A percentile compares a stretch with the other conserved stretches of the same genome.
Evolutionary conservation across 2,113 vertebrate genomes (phyloP).

Genomic region (Probosciger aterrimus): DNA sequence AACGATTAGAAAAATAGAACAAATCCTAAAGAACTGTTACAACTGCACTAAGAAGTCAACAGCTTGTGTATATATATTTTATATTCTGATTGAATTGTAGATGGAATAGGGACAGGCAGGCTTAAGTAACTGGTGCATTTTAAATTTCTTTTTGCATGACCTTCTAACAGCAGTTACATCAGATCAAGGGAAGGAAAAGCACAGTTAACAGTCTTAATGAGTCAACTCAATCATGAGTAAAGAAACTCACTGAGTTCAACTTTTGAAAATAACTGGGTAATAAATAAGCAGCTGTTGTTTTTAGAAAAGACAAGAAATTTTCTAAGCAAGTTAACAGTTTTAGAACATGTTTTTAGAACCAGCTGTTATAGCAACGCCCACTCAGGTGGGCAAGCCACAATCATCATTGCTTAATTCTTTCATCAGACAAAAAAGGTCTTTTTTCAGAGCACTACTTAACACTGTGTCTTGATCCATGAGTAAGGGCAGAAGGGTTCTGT

Average conservation of each 20-base stretch:
- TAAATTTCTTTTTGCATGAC: conserved; percentile 15
- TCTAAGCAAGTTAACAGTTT: not conserved
- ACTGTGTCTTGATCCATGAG: not conserved
- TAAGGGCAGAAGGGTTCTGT: not conserved
- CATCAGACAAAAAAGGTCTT: not conserved
- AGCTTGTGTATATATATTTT: not conserved
- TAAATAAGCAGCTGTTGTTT: conserved; percentile 42
- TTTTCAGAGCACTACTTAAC: not conserved
- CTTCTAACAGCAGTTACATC: conserved; percentile 27
- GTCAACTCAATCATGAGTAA: conserved; percentile 20
- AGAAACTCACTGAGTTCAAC: conserved; percentile 4
- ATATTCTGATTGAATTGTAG: not conserved
- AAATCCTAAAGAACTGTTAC: not conserved
- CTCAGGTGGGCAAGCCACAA: not conserved
- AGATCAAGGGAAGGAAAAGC: not conserved
- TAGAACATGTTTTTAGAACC: not conserved
- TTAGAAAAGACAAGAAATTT: not conserved
- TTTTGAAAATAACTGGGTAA: conserved; percentile 32
- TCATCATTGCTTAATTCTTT: not conserved
- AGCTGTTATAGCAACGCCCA: not conserved
- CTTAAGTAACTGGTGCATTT: not conserved
- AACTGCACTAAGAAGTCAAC: not conserved
- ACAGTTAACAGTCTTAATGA: not conserved
- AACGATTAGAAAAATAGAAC: not conserved
- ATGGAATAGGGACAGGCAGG: not conserved